Evolutionary conservation across 2,113 vertebrate genomes (phyloP), one percentile per base, ranked within the genome.

Genomic region (Galemys pyrenaicus): DNA sequence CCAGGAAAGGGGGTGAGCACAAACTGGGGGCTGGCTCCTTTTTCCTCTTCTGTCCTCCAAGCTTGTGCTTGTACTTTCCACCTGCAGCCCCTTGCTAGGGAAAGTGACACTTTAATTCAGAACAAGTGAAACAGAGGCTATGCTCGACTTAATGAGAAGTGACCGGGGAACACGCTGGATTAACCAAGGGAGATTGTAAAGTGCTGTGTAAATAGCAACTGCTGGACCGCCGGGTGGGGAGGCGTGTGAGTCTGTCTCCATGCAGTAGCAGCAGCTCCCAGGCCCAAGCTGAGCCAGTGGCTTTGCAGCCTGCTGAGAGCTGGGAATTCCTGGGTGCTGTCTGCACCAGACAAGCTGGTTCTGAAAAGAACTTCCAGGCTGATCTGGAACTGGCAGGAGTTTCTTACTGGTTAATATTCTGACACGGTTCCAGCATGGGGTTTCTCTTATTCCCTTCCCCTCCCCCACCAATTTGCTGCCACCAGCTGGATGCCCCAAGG

Each of bases 71-170:
- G 16, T 67, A 9, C 62, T 81, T 81, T 83, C 56, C 37, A 73
- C 75, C 87, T 92, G 75, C 24, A 90, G 62, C 81, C 65, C 73
- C 90, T 94, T 77, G 85, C 87, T 90, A 92, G 84, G 95, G 30
- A 89, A 96, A 92, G 84, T 96, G 96, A 97, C 96, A 88, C 92
- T 94, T 94, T 87, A 92, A 96, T 96, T 96, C 90, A 94, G 80
- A 92, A 56, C 80, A 73, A 87, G 80, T 64, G 80, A 93, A 92
- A 95, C 93, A 95, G 79, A 96, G 94, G 92, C 84, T 79, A 41
- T 37, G 1, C 89, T 93, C 1, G 10, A 65, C 84, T 90, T 97
- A 96, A 97, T 96, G 90, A 95, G 89, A 97, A 96, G 89, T 95
- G 96, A 97, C 93, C 75, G 4, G 90, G 77, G 86, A 96, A 95